Percentiles rank a stretch among this genome's conserved stretches.
Conservation (phyloP, 2,888 invertebrate species). For the Dilophus febrilis region DNA sequence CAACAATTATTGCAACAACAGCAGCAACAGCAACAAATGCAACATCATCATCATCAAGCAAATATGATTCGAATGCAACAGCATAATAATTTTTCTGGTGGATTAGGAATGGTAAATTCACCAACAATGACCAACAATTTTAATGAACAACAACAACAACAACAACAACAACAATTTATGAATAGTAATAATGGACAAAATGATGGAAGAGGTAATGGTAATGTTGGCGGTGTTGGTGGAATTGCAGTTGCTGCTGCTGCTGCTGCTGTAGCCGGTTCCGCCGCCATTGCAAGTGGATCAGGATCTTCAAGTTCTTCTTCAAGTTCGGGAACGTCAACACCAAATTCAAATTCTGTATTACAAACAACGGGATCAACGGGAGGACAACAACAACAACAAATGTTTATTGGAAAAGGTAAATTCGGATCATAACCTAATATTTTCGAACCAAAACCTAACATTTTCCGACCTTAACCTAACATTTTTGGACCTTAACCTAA, state of each 20-base stretch:
- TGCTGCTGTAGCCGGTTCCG: conserved; percentile 16
- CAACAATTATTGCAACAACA: conserved; percentile 33
- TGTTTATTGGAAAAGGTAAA: too few species aligned
- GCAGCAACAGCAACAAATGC: too few species aligned
- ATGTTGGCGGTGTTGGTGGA: conserved; percentile 13
- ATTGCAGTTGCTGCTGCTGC: conserved; percentile 9
- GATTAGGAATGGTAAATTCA: conserved; percentile 18
- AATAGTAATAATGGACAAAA: conserved; percentile 37
- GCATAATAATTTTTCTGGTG: conserved; percentile 24
- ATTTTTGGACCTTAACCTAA: too few species aligned
- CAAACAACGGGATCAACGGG: too few species aligned
- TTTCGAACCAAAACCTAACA: too few species aligned
- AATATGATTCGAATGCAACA: conserved; percentile 21
- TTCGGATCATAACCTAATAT: too few species aligned
- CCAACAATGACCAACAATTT: conserved; percentile 11
- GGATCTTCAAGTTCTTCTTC: conserved; percentile 16
- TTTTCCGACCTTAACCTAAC: too few species aligned
- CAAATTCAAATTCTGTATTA: too few species aligned
- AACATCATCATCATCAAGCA: conserved; percentile 13
- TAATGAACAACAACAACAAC: conserved; percentile 26
- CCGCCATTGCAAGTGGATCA: conserved; percentile 18
- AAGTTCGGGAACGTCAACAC: background rate
- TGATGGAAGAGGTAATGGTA: conserved; percentile 30
- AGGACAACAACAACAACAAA: too few species aligned
- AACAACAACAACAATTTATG: conserved; percentile 26